Base-by-base conservation (phyloP, 2,888 invertebrate species). In the Rhingia rostrata region DNA sequence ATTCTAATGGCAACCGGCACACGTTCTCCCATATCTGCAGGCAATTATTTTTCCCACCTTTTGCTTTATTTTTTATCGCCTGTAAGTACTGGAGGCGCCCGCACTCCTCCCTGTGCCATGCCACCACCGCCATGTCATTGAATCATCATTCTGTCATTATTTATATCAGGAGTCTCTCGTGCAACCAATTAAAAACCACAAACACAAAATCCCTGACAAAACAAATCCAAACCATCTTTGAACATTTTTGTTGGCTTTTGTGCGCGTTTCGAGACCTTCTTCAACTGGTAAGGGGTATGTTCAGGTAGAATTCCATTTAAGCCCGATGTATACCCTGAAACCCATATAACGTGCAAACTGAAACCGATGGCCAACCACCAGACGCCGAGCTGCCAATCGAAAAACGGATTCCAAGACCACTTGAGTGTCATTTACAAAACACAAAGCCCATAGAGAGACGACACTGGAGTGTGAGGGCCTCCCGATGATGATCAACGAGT, bases 371-470 rank as follows among this genome's bases (percentile, higher is more conserved):
- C 33, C 78, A 70, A 74, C 79, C 53, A 70, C 33, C 54, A 43
- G 33, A 33, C 41, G 43, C 67, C 41, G 39, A 58, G 45, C 67
- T 39, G 53, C 33, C 67, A 74, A 49, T 39, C 63, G 61, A 77
- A 1, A n/a, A 22, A 22, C 43, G 51, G 74, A 84, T 80, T 75
- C 66, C 84, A 80, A 75, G 83, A 80, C 64, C 84, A 80, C 80
- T 84, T 66, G 75, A 84, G 84, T 84, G 84, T 84, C 84, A 80
- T 75, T 84, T 80, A 84, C 84, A 84, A 80, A 84, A 75, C 74
- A 66, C 66, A 84, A 74, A 41, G 47, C 47, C 80, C 74, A 80
- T 74, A 80, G 69, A 69, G 80, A 80, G 74, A 70, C 22, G 22
- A 22, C 53, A 53, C 49, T 6, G 43, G 41, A 70, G 63, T 54